A percentile compares a stretch with the other conserved stretches of the same genome.
phyloP scores from a whole-genome alignment of 2,888 invertebrate genomes.

The Xylota sylvarum region DNA sequence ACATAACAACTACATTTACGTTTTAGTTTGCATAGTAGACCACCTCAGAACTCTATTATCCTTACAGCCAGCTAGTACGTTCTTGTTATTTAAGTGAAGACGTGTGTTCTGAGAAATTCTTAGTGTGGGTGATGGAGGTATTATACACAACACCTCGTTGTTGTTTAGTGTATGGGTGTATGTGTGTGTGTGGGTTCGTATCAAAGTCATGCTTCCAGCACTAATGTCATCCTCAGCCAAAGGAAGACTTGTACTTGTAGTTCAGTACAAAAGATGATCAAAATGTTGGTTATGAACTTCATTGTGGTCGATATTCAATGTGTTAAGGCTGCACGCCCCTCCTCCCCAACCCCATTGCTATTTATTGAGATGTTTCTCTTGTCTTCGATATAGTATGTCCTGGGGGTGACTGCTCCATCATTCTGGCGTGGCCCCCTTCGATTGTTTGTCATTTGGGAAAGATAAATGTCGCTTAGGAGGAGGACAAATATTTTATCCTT shows the following conservation, averaged over 20 bases:
- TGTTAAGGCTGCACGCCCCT: background rate
- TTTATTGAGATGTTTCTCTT: slow-evolving; percentile 5
- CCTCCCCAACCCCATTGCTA: no score
- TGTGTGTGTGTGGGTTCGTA: background rate
- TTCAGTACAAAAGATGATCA: background rate
- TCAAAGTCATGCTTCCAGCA: slow-evolving; percentile 14
- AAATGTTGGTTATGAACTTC: slow-evolving; percentile 36
- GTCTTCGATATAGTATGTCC: slow-evolving; percentile 6
- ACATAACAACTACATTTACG: slow-evolving; percentile 23
- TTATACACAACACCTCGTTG: slow-evolving; percentile 1
- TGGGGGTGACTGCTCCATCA: background rate
- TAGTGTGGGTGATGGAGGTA: background rate
- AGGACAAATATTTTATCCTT: slow-evolving; percentile 43
- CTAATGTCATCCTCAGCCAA: slow-evolving; percentile 19
- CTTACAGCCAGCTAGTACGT: no score
- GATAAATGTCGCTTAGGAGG: slow-evolving; percentile 47
- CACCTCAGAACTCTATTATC: slow-evolving; percentile 12
- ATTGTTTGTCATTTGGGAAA: slow-evolving; percentile 39
- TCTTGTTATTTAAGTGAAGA: background rate
- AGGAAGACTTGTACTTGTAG: background rate
- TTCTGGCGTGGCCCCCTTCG: background rate
- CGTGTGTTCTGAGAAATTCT: background rate
- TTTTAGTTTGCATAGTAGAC: slow-evolving; percentile 33
- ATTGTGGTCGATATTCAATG: slow-evolving; percentile 5
- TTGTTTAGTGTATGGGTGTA: background rate